Evolutionary conservation across 2,888 invertebrate species (phyloP).

Genomic region (Aplocera efformata): DNA sequence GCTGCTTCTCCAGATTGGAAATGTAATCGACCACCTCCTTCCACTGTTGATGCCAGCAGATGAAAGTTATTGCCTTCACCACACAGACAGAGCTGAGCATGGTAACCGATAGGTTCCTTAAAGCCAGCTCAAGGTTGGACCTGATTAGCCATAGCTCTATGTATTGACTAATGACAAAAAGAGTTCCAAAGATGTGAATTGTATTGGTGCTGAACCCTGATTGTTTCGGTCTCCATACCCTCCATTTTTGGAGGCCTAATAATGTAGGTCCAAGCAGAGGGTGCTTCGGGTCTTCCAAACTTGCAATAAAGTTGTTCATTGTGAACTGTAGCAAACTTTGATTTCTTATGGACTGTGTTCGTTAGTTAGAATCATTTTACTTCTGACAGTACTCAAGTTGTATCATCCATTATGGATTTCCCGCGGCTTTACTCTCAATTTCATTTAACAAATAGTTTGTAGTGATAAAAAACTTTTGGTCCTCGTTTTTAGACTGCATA

Average conservation of each 20-base stretch:
- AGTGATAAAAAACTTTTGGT: too few relatives aligned
- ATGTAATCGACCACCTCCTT: conserved; percentile 46
- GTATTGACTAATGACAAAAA: conserved; percentile 59
- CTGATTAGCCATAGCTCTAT: conserved; percentile 58
- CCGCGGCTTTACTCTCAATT: too few relatives aligned
- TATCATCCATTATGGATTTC: too few relatives aligned
- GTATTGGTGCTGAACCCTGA: conserved; percentile 31
- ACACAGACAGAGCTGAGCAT: conserved; percentile 63
- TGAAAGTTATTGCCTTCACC: conserved; percentile 53
- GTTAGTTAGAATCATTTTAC: too few relatives aligned
- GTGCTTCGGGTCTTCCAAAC: conserved; percentile 41
- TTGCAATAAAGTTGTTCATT: conserved; percentile 36
- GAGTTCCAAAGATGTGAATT: conserved; percentile 42
- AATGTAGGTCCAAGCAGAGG: conserved; percentile 53
- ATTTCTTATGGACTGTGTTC: too few relatives aligned
- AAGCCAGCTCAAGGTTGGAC: conserved; percentile 46
- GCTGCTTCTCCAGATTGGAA: conserved; percentile 45
- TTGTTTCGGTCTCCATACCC: conserved; percentile 47
- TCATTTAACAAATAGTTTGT: too few relatives aligned
- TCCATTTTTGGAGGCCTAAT: conserved; percentile 46
- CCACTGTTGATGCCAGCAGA: conserved; percentile 57
- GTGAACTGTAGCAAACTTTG: not conserved
- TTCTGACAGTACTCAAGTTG: too few relatives aligned
- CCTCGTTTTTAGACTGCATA: too few relatives aligned
- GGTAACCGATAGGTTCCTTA: conserved; percentile 56